A percentile compares a stretch with the other conserved stretches of the same genome.
These are phyloP conservation scores for Artemisiospiza belli DNA, from an alignment of 2,113 vertebrate genomes.

Conservation along the genomic window DNA sequence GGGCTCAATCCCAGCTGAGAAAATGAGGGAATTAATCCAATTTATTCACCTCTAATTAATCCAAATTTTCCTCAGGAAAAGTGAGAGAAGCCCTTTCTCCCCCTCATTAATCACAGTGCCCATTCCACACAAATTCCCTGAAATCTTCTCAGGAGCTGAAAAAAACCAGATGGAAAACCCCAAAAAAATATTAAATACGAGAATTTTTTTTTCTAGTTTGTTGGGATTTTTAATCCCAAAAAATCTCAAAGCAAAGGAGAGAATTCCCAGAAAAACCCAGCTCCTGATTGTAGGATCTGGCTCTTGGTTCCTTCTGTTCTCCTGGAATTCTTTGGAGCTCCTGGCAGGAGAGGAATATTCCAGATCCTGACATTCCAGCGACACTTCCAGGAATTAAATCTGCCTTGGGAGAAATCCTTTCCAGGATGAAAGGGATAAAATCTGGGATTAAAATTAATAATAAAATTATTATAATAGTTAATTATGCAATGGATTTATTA, in stretches of 20 bases:
- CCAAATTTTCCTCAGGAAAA: not conserved
- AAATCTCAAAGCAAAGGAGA: not conserved
- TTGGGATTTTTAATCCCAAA: not conserved
- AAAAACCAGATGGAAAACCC: not conserved
- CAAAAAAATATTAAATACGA: not conserved
- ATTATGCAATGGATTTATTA: rapidly evolving
- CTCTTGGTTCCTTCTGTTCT: not conserved
- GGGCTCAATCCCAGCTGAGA: not conserved
- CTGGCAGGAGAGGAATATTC: not conserved
- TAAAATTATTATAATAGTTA: too few species aligned
- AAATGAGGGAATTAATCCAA: not conserved
- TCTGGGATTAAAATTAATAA: not conserved
- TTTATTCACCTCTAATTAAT: not conserved
- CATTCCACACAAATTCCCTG: not conserved
- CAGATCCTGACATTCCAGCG: not conserved
- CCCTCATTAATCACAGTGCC: constrained; percentile 42
- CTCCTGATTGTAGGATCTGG: not conserved
- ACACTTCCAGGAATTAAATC: not conserved
- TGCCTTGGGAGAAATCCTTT: not conserved
- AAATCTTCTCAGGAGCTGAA: not conserved
- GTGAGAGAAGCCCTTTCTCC: not conserved
- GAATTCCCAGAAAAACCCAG: not conserved
- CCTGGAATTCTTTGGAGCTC: not conserved
- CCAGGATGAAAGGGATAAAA: not conserved
- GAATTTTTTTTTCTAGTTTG: not conserved